phyloP scores from a whole-genome alignment of 2,113 vertebrate species.

The Choloepus hoffmanni region DNA sequence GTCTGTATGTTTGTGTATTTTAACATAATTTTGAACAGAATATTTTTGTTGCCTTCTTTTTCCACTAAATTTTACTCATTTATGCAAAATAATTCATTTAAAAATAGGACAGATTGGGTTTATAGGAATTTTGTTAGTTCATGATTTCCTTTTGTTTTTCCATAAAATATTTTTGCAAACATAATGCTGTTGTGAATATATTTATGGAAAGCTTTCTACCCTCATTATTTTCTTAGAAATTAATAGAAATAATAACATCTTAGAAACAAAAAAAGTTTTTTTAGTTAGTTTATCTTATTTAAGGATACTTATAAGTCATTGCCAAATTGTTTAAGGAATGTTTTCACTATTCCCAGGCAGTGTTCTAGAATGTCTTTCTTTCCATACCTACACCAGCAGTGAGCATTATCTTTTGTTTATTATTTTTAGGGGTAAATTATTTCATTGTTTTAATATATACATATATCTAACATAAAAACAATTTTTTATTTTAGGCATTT shows the following conservation, averaged over 20 bases:
- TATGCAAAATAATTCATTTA: slow-evolving; percentile 32
- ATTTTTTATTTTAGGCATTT: no score
- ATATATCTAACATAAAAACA: neutral
- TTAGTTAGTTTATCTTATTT: slow-evolving; percentile 1
- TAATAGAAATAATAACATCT: neutral
- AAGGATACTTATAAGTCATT: neutral
- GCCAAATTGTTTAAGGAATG: neutral
- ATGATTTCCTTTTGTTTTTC: neutral
- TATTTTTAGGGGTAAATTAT: neutral
- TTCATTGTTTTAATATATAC: neutral
- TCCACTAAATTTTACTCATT: neutral
- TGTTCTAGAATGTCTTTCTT: neutral
- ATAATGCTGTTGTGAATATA: neutral
- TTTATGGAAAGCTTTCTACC: neutral
- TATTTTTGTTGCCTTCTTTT: neutral
- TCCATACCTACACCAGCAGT: neutral
- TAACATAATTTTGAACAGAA: neutral
- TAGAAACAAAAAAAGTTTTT: neutral
- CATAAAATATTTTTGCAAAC: slow-evolving; percentile 17
- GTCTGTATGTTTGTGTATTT: neutral
- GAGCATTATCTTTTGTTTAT: neutral
- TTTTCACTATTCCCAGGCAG: neutral
- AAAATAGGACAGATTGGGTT: neutral
- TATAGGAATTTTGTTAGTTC: neutral
- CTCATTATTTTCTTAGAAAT: neutral